phyloP scores from a whole-genome alignment of 2,797 vertebrate genomes.

The Alauda arvensis region DNA sequence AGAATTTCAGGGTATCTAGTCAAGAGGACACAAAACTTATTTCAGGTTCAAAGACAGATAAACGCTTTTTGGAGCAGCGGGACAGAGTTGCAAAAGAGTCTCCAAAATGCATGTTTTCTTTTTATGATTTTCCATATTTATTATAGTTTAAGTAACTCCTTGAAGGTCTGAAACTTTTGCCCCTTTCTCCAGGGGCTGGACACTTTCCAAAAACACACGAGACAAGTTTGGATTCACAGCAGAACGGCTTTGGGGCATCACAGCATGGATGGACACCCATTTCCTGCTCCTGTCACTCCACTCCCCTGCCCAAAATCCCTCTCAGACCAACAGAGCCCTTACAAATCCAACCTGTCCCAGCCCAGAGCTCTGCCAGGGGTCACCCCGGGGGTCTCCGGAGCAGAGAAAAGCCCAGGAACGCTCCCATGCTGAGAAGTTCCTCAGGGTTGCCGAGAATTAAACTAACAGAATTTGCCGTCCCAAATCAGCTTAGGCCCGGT shows the following conservation, averaged over 20 bases:
- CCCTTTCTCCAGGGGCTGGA: not conserved
- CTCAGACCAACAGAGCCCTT: not conserved
- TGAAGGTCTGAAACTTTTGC: not conserved
- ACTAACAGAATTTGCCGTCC: slow-evolving; percentile 50
- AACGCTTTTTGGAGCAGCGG: not conserved
- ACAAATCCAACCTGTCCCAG: not conserved
- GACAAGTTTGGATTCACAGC: not conserved
- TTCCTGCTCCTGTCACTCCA: not conserved
- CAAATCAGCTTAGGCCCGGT: slow-evolving; percentile 47
- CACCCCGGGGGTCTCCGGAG: not conserved
- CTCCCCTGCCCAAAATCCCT: not conserved
- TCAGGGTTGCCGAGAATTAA: slow-evolving; percentile 21
- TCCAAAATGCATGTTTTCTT: not conserved
- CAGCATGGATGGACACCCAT: not conserved
- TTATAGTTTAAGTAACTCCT: not conserved
- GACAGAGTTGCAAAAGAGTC: not conserved
- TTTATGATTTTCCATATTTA: not conserved
- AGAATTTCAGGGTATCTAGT: not conserved
- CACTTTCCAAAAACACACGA: not conserved
- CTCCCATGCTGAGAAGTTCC: not conserved
- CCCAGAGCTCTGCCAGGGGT: not conserved
- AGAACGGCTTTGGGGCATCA: not conserved
- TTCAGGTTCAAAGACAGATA: not conserved
- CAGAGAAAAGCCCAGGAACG: not conserved
- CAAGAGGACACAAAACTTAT: not conserved